phyloP scores from a whole-genome alignment of 2,888 invertebrate genomes.

The Rhamnusium bicolor region DNA sequence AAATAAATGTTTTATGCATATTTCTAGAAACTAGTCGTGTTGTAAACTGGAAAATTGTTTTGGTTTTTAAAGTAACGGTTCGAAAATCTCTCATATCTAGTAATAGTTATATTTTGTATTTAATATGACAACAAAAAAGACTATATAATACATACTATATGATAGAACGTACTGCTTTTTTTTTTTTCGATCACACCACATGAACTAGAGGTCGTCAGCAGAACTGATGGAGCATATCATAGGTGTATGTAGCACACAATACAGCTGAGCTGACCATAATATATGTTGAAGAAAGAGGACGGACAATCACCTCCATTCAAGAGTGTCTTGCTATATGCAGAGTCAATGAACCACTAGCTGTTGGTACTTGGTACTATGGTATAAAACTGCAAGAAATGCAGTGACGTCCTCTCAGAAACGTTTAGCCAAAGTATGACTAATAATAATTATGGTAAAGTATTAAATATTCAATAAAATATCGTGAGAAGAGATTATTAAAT shows the following conservation, averaged over 20 bases:
- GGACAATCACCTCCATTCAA: conserved; percentile 60
- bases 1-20: too few relatives aligned
- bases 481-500: background rate
- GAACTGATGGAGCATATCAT: background rate
- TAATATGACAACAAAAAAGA: too few relatives aligned
- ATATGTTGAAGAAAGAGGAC: conserved; percentile 48
- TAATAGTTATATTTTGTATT: too few relatives aligned
- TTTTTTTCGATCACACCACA: background rate
- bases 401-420: background rate
- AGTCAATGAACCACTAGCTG: conserved; percentile 56
- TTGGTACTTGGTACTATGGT: background rate
- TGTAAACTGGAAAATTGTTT: too few relatives aligned
- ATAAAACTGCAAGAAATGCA: conserved; percentile 45
- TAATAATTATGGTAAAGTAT: background rate
- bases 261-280: conserved; percentile 6
- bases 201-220: background rate
- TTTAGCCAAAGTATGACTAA: background rate
- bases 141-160: too few relatives aligned
- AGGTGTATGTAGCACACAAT: conserved; percentile 17
- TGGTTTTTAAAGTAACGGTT: too few relatives aligned
- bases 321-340: conserved; percentile 46
- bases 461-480: background rate
- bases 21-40: too few relatives aligned
- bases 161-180: too few relatives aligned
- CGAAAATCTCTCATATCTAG: too few relatives aligned